Evolutionary conservation across 2,888 invertebrate species (phyloP).

Genomic region (Sympetrum striolatum): DNA sequence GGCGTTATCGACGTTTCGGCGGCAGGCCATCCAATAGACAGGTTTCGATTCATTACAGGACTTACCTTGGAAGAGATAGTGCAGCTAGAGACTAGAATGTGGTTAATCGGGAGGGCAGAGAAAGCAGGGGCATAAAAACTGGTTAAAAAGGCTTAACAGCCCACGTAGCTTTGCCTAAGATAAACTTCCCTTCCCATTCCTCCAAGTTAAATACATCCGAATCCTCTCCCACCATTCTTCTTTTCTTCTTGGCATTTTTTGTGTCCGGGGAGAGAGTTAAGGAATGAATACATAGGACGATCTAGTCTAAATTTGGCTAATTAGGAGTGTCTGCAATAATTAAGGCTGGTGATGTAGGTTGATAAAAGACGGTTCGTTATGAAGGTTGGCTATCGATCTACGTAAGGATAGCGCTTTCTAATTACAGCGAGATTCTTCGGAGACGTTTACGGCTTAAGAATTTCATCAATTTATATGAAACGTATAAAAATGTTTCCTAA

Average conservation of each 20-base stretch:
- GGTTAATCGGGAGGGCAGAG: not conserved
- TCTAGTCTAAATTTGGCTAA: not conserved
- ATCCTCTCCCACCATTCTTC: not conserved
- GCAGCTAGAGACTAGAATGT: not conserved
- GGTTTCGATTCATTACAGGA: slow-evolving; percentile 35
- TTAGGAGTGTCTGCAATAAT: not conserved
- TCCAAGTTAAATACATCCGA: not conserved
- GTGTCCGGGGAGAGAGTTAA: not conserved
- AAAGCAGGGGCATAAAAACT: slow-evolving; percentile 22
- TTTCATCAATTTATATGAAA: too few relatives aligned
- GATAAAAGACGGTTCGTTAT: not conserved
- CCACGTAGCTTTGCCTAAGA: slow-evolving; percentile 5
- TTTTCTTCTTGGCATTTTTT: not conserved
- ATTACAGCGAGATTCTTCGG: not conserved
- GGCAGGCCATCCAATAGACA: slow-evolving; percentile 28
- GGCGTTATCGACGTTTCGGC: slow-evolving; percentile 38
- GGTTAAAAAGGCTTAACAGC: slow-evolving; percentile 32
- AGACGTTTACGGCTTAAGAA: too few relatives aligned
- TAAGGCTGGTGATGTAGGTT: not conserved
- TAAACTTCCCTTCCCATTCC: not conserved
- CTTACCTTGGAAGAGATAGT: slow-evolving; percentile 6
- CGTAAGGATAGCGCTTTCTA: not conserved
- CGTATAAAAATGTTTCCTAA: too few relatives aligned
- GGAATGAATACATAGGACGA: not conserved
- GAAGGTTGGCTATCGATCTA: not conserved